A percentile compares a stretch with the other conserved stretches of the same genome.
Evolutionary conservation across 1,140 invertebrate species (phyloP).

Genomic region (Trinorchestia longiramus): DNA sequence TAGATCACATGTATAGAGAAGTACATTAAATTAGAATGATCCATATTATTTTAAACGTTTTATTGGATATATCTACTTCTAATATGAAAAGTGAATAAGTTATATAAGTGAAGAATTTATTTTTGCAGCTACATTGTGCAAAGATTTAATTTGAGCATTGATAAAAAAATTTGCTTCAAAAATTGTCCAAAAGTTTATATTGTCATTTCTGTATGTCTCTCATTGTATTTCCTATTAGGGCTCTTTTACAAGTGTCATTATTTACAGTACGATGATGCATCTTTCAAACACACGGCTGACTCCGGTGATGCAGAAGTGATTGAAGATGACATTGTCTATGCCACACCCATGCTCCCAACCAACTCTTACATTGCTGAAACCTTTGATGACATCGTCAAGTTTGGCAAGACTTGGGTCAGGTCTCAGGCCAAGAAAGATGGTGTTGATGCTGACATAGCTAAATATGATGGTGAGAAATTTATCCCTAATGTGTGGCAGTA

Average conservation of each 20-base stretch:
- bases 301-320: neutral
- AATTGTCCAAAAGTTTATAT: no score
- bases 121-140: no score
- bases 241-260: neutral
- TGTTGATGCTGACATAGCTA: constrained; percentile 89
- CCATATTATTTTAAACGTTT: no score
- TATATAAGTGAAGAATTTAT: no score
- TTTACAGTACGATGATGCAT: neutral
- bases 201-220: neutral
- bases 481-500: neutral
- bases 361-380: constrained; percentile 86
- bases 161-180: no score
- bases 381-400: constrained; percentile 85
- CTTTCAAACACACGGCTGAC: neutral
- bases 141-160: no score
- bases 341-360: constrained; percentile 70
- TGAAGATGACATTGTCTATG: constrained; percentile 68
- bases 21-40: no score
- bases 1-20: no score
- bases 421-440: constrained; percentile 95
- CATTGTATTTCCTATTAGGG: neutral
- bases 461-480: constrained; percentile 85
- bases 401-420: constrained; percentile 85
- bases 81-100: no score
- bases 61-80: no score